These are phyloP conservation scores for Epizoanthus stellaris DNA, from an alignment of 92 coral and sea anemone species.

Conservation along the genomic window DNA sequence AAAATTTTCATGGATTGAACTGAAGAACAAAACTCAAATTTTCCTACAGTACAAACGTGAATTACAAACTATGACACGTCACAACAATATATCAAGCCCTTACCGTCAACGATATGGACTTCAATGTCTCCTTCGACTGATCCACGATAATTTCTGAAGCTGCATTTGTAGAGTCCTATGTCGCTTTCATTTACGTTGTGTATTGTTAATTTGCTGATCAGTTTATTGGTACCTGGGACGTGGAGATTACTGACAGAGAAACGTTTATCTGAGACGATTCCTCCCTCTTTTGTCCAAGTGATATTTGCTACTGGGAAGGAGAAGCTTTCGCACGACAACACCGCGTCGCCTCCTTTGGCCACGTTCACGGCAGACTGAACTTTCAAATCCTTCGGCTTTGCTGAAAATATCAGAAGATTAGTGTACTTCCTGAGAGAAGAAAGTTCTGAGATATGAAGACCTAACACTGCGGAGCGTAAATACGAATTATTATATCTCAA, in stretches of 20 bases:
- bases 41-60: too few species aligned
- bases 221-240: neutral
- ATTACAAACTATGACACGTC: too few species aligned
- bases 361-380: too few species aligned
- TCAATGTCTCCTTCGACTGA: conserved; percentile 9
- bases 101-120: conserved; percentile 4
- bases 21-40: too few species aligned
- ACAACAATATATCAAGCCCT: neutral
- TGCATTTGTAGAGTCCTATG: conserved; percentile 17
- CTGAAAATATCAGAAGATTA: neutral
- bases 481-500: too few species aligned
- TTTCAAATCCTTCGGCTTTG: conserved; percentile 1
- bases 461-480: too few species aligned
- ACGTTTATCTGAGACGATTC: neutral
- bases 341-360: too few species aligned
- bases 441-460: too few species aligned
- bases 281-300: conserved; percentile 25
- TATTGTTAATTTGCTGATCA: conserved; percentile 22
- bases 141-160: conserved; percentile 27
- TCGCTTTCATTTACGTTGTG: neutral
- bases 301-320: conserved; percentile 2
- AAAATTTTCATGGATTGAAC: too few species aligned
- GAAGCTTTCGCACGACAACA: too few species aligned
- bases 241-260: neutral
- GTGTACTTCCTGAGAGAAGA: too few species aligned